Percentiles rank a stretch among this genome's conserved stretches.
These are phyloP conservation scores for Vicugna pacos DNA, from an alignment of 2,113 vertebrate genomes.

Conservation along the genomic window DNA sequence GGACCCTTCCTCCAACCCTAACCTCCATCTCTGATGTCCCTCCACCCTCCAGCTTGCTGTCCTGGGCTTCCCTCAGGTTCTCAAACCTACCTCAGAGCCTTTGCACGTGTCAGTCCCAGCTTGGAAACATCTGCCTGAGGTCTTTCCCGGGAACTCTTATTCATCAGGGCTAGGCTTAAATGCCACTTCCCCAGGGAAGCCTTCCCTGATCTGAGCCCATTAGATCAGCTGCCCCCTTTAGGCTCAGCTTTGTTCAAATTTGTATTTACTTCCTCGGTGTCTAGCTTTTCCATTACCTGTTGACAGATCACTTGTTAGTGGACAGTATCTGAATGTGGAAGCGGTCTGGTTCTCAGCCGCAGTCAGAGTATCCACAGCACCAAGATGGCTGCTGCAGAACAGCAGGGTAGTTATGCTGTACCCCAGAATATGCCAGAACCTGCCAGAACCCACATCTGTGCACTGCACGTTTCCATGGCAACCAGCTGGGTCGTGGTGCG, in stretches of 20 bases:
- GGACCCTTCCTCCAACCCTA: neutral
- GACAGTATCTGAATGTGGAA: neutral
- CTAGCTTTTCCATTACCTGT: neutral
- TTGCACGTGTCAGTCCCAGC: neutral
- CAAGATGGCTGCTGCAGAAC: neutral
- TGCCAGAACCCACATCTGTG: conserved; percentile 48
- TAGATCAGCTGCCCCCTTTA: neutral
- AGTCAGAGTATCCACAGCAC: neutral
- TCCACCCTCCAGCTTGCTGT: neutral
- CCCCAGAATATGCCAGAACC: conserved; percentile 14
- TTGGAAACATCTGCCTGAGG: accelerated
- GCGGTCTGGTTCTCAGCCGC: neutral
- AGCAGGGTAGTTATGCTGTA: neutral
- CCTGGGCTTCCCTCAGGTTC: neutral
- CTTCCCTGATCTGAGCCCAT: neutral
- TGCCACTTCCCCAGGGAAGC: neutral
- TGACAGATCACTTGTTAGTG: neutral
- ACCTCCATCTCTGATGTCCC: neutral
- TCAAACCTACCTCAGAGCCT: neutral
- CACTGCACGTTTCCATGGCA: conserved; percentile 34
- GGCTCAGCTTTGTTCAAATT: neutral
- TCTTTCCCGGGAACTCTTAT: neutral
- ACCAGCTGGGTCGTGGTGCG: conserved; percentile 7
- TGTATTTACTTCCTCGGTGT: neutral
- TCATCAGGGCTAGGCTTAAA: neutral